phyloP scores from a whole-genome alignment of 2,113 vertebrate species.

The Eptesicus fuscus region DNA sequence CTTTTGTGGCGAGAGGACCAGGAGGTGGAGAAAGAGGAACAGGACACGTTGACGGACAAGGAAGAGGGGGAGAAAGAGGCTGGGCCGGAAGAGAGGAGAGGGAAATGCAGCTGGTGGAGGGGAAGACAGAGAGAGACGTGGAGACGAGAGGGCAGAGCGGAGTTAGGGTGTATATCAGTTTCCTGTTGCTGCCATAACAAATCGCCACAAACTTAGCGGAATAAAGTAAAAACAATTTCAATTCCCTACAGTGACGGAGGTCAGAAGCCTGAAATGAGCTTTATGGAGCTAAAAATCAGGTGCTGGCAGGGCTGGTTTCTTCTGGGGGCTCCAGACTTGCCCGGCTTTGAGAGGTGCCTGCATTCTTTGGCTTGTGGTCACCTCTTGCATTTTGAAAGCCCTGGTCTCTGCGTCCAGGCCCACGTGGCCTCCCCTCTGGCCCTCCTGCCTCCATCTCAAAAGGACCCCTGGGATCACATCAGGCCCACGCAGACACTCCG shows the following conservation, averaged over 20 bases:
- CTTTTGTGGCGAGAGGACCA: background rate
- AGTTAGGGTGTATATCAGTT: accelerated
- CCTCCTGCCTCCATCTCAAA: background rate
- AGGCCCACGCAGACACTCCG: background rate
- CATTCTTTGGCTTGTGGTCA: background rate
- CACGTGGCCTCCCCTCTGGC: background rate
- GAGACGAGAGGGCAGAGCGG: accelerated
- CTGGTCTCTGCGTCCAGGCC: background rate
- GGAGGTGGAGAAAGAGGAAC: background rate
- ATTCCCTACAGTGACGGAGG: accelerated
- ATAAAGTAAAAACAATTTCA: background rate
- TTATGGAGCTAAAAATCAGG: background rate
- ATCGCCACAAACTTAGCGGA: accelerated
- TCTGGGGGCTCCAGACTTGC: background rate
- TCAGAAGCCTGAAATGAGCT: background rate
- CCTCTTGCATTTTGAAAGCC: background rate
- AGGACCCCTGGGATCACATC: background rate
- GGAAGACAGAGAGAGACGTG: background rate
- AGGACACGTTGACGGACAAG: background rate
- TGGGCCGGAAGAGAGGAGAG: background rate
- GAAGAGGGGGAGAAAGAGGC: background rate
- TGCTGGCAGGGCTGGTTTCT: background rate
- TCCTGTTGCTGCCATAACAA: background rate
- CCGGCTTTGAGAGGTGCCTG: background rate
- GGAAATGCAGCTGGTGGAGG: background rate